A percentile compares a stretch with the other conserved stretches of the same genome.
phyloP scores from a whole-genome alignment of 2,888 invertebrate genomes.

The Eledone cirrhosa region DNA sequence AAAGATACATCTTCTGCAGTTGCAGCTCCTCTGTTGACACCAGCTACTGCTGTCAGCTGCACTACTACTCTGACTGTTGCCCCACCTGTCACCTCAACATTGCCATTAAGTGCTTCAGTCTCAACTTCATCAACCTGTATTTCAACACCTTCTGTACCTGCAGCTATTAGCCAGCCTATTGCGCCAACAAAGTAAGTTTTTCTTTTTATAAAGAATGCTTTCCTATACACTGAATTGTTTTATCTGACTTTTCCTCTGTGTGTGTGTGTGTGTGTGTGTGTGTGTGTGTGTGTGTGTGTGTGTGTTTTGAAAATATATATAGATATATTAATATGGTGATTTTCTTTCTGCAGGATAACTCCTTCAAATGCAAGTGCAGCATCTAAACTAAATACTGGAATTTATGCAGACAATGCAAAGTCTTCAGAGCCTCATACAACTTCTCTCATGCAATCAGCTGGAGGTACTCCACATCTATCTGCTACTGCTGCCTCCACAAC shows the following conservation, averaged over 20 bases:
- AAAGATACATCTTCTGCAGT: conserved; percentile 25
- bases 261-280: too few relatives aligned
- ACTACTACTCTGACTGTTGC: conserved; percentile 5
- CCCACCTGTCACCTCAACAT: not conserved
- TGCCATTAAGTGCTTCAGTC: not conserved
- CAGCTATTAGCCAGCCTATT: too few relatives aligned
- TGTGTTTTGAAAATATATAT: too few relatives aligned
- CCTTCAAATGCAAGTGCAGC: not conserved
- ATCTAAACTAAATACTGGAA: not conserved
- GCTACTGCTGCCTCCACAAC: conserved; percentile 19
- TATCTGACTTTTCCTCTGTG: too few relatives aligned
- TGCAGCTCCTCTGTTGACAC: conserved; percentile 21
- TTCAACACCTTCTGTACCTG: too few relatives aligned
- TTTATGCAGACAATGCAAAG: not conserved
- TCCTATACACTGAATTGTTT: too few relatives aligned
- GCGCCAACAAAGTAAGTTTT: too few relatives aligned
- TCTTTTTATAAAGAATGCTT: too few relatives aligned
- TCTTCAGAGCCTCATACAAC: conserved; percentile 6
- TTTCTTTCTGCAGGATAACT: not conserved
- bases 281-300: too few relatives aligned
- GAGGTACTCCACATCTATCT: conserved; percentile 4
- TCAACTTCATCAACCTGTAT: not conserved
- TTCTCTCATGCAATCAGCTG: not conserved
- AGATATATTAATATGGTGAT: not conserved
- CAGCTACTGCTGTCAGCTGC: conserved; percentile 6